Evolutionary conservation across 2,113 vertebrate genomes (phyloP).

Genomic region (Merops nubicus): DNA sequence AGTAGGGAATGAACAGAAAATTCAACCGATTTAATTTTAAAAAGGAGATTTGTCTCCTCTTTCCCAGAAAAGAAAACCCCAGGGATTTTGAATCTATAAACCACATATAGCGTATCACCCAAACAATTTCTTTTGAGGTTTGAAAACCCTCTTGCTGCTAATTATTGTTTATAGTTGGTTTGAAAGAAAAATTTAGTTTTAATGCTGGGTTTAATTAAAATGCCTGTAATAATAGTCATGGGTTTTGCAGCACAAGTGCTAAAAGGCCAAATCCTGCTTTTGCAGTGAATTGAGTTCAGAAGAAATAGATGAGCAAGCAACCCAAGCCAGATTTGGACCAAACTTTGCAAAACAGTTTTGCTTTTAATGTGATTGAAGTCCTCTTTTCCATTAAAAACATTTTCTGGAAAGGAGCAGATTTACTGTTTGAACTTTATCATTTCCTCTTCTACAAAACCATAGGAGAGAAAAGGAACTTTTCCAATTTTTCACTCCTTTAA

Average conservation of each 20-base stretch:
- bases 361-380: conserved; percentile 37
- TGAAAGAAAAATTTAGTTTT: conserved; percentile 58
- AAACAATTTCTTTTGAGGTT: conserved; percentile 66
- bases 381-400: conserved; percentile 35
- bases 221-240: conserved; percentile 63
- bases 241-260: conserved; percentile 54
- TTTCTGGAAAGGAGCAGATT: conserved; percentile 58
- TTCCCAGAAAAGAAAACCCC: conserved; percentile 63
- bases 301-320: conserved; percentile 10
- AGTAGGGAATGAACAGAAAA: conserved; percentile 52
- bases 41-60: conserved; percentile 7
- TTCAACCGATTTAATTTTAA: conserved; percentile 50
- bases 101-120: conserved; percentile 65
- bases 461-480: conserved; percentile 43
- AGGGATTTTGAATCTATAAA: conserved; percentile 69
- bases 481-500: conserved; percentile 62
- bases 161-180: conserved; percentile 68
- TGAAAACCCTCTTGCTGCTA: conserved; percentile 67
- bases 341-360: conserved; percentile 23
- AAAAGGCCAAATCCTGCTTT: conserved; percentile 31
- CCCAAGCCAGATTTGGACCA: neutral
- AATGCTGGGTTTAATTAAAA: conserved; percentile 76
- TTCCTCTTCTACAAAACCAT: conserved; percentile 69
- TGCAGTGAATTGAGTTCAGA: conserved; percentile 18
- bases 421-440: conserved; percentile 32